Base-by-base conservation (phyloP, 2,888 invertebrate genomes). In the Slavum lentiscoides region DNA sequence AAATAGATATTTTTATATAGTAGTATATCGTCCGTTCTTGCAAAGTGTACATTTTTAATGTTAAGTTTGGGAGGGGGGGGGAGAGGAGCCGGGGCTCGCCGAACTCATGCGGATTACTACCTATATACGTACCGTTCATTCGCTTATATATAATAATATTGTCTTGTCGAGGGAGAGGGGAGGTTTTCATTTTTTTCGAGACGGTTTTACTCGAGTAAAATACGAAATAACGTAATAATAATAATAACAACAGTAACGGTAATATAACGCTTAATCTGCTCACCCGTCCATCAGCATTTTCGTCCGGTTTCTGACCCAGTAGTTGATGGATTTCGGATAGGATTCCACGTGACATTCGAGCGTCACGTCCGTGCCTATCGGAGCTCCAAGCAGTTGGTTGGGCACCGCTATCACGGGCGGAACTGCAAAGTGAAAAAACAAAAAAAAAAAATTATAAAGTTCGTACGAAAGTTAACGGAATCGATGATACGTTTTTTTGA, bases 291-390 rank as follows among this genome's bases (percentile, higher is more conserved):
- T 88, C n/a, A 94, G 88, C 92, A 94, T 94, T 86, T 94, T 93
- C 23, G 89, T 90, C 82, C 91, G 87, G 86, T 93, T 92, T 87
- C 92, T 93, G 85, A 92, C 90, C 94, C 94, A 94, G 86, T 93
- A 94, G 88, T 93, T 91, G 86, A 91, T 89, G 80, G 91, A 89
- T 85, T 89, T 89, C 85, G 96, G 95, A 85, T 92, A 94, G 0
- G 95, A 95, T 86, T 96, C 95, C 82, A 95, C 94, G 87, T 93
- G 92, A 86, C 96, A 96, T 86, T 94, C 93, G 68, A 96, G 88
- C 85, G 93, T 92, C 58, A 96, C 95, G 86, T 95, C 93, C 0
- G 94, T 94, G 80, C 94, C 94, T 69, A 94, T 87, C 2, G 95
- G 95, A 1, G 95, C 93, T 39, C 96, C 96, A 74, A 96, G 89